Evolutionary conservation across 1,140 invertebrate genomes (phyloP), one percentile per base, ranked within the genome.

Genomic region (Drosophila parabipectinata): DNA sequence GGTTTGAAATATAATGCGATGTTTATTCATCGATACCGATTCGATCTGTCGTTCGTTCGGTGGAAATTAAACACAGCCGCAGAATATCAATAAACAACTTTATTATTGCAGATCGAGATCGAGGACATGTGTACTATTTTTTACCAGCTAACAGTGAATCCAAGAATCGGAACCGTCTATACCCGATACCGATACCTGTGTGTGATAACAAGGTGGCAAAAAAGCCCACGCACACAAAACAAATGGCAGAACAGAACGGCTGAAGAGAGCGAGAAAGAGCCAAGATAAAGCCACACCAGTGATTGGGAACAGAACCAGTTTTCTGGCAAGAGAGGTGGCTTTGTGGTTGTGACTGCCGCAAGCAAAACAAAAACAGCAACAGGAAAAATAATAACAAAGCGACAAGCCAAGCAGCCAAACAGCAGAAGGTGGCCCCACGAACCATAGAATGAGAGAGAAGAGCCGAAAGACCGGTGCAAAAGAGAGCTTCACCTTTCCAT

Each of bases 331-430:
- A 79, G 58, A 75, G 61, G 45, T 73, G 58, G 77, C 77, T 85
- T 87, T 78, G 73, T 81, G 51, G 77, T 64, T 80, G 72, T 56
- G 69, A 50, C 63, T 60, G 63, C 57, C 45, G 59, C 45, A 45
- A 64, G 47, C 55, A 73, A 83, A 84, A 84, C 74, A 87, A 85
- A 75, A 79, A 71, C 76, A 83, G 59, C 68, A 77, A 56, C 60
- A 82, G 64, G 67, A 32, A 77, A 74, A 83, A 82, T 73, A 82
- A 83, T 72, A 82, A 83, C 80, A 88, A 82, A 83, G 69, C 81
- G 81, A 80, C 68, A 44, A 28, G 26, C 5, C 26, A 1, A 14
- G n/a, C 12, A 14, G 39, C 12, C 45, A 15, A 50, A 18, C 44
- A 14, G 47, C 24, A 60, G 48, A 18, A 18, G 18, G 21, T 21